A percentile compares a stretch with the other conserved stretches of the same genome.
These are phyloP conservation scores for Itoplectis maculator DNA, from an alignment of 2,888 invertebrate species.

Conservation along the genomic window DNA sequence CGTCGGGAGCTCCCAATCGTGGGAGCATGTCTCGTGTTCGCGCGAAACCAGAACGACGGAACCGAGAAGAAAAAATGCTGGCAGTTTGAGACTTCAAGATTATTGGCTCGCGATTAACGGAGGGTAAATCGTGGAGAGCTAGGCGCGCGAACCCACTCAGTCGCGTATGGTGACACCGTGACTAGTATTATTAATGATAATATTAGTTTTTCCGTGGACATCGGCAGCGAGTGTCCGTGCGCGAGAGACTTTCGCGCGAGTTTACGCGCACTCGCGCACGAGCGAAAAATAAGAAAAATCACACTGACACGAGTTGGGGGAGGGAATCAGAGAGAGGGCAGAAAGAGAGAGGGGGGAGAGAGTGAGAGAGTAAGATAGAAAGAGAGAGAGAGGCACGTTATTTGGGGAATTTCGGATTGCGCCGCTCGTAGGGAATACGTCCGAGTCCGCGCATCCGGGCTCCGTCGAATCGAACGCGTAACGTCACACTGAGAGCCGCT, in stretches of 20 bases:
- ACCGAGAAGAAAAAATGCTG: not conserved
- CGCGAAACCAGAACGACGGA: slow-evolving; percentile 1
- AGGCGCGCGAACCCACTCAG: slow-evolving; percentile 23
- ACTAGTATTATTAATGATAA: slow-evolving; percentile 3
- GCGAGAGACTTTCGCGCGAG: not conserved
- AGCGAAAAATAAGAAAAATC: not conserved
- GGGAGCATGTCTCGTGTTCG: slow-evolving; percentile 26
- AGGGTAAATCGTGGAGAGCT: not conserved
- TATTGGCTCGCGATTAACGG: not conserved
- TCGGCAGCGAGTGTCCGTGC: not conserved
- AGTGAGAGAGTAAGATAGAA: too few species aligned
- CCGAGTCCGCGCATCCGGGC: slow-evolving; percentile 9
- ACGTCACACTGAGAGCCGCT: slow-evolving; percentile 79
- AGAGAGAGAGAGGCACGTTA: not conserved
- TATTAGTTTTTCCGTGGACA: not conserved
- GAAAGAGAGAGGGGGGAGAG: too few species aligned
- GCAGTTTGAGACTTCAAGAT: too few species aligned
- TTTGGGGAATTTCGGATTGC: slow-evolving; percentile 16
- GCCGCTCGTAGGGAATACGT: slow-evolving; percentile 25
- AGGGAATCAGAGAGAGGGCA: too few species aligned
- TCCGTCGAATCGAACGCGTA: slow-evolving; percentile 77
- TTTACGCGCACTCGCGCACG: not conserved
- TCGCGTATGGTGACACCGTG: not conserved
- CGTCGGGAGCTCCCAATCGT: slow-evolving; percentile 37
- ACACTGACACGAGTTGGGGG: not conserved